phyloP scores from a whole-genome alignment of 2,113 vertebrate genomes.

The Neogobius melanostomus region DNA sequence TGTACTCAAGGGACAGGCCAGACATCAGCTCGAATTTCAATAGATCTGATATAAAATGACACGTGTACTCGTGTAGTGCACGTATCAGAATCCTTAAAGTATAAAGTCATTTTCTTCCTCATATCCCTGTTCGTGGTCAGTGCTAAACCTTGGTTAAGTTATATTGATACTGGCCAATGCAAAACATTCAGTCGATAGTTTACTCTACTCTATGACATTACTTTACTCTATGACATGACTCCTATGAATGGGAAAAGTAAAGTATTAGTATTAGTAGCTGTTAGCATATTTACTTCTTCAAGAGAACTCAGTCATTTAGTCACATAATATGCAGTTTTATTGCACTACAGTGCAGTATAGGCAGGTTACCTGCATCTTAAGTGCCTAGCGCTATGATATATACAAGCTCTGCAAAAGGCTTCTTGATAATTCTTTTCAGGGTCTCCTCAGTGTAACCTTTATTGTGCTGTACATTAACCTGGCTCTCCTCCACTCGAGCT shows the following conservation, averaged over 20 bases:
- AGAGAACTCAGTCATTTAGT: no score
- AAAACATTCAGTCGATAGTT: no score
- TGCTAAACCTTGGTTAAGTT: no score
- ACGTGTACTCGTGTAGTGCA: slow-evolving; percentile 14
- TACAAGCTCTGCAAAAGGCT: background rate
- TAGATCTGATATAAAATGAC: slow-evolving; percentile 19
- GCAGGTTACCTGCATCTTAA: no score
- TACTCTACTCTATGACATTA: no score
- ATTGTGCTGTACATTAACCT: slow-evolving; percentile 17
- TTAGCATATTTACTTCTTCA: no score
- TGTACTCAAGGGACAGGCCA: slow-evolving; percentile 10
- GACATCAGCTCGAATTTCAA: slow-evolving; percentile 16
- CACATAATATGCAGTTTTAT: no score
- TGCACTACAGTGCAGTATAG: no score
- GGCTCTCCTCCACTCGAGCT: background rate
- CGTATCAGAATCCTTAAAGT: background rate
- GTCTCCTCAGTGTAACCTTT: background rate
- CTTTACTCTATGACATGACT: no score
- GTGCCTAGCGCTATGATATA: background rate
- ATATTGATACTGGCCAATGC: no score
- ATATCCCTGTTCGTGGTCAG: background rate
- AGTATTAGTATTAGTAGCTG: no score
- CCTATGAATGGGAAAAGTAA: no score
- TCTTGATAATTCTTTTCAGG: background rate
- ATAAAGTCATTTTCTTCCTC: background rate